Base-by-base conservation (phyloP, 2,113 vertebrate genomes). In the Rousettus leschenaultii region DNA sequence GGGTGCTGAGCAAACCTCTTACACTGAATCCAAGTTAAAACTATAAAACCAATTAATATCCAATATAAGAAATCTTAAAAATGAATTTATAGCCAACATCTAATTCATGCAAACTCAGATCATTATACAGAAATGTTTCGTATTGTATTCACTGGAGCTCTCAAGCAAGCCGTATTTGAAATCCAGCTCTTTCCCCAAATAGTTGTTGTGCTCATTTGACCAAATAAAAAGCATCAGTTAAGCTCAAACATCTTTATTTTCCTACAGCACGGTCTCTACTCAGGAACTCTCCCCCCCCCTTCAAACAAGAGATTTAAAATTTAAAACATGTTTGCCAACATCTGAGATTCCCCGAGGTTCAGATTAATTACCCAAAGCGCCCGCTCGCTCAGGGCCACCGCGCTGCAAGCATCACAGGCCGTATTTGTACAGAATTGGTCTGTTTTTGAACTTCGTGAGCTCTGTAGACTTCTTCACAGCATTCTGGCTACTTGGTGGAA, bases 321-420 rank as follows among this genome's bases (percentile, higher is more conserved):
- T 92, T 71, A 92, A 97, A 97, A 35, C 5, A 66, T 93, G 55
- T 93, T 97, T 97, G 87, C 80, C 86, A 97, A 86, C 73, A 82
- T 65, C 51, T 59, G 55, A 94, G 96, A 97, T 95, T 97, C 89
- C 89, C 95, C 77, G 40, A 74, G 97, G 90, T 91, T 94, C 93
- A 45, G 80, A 97, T 97, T 95, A 97, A 97, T 97, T 98, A 96
- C 26, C 66, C 97, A 88, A 87, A 65, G 22, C 19, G 96, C 48
- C 79, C 90, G 89, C 87, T 95, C 94, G 35, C 74, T 98, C 94
- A 97, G 78, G 97, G 96, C 93, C 94, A 24, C 3, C 51, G 66
- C 53, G 86, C 86, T 63, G 48, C 38, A 26, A 96, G 79, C 77
- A 35, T 55, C 78, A 53, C 73, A 77, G 79, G 84, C 30, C 77